These are phyloP conservation scores for Tringa solitaria DNA, from an alignment of 2,113 vertebrate species.

Conservation along the genomic window DNA sequence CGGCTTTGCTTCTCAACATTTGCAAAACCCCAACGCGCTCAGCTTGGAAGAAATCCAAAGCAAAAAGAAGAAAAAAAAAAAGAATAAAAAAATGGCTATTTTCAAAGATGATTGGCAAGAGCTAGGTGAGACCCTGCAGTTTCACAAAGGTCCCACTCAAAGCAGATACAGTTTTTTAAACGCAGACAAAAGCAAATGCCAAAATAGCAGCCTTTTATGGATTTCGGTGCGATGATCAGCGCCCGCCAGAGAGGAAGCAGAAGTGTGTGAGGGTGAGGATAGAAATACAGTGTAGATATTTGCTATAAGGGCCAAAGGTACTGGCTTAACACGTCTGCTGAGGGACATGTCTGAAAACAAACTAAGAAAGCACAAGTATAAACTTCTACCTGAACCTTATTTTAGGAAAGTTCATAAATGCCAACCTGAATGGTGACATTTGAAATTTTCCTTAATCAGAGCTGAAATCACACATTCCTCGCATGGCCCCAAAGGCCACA, in stretches of 20 bases:
- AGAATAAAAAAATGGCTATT: background rate
- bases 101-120: background rate
- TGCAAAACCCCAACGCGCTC: background rate
- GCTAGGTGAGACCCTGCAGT: background rate
- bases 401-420: background rate
- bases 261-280: background rate
- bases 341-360: background rate
- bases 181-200: background rate
- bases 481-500: fast-evolving
- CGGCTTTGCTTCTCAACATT: background rate
- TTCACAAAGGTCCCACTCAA: background rate
- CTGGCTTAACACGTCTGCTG: background rate
- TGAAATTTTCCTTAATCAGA: background rate
- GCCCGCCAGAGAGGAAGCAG: background rate
- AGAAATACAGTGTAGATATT: background rate
- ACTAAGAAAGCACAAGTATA: background rate
- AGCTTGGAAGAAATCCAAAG: background rate
- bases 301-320: background rate
- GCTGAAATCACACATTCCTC: background rate
- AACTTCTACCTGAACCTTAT: background rate
- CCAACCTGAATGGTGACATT: background rate
- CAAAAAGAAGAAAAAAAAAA: background rate
- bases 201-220: fast-evolving
- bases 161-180: background rate
- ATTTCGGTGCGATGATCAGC: background rate